Evolutionary conservation across 2,113 vertebrate species (phyloP).

Genomic region (Apodemus speciosus): DNA sequence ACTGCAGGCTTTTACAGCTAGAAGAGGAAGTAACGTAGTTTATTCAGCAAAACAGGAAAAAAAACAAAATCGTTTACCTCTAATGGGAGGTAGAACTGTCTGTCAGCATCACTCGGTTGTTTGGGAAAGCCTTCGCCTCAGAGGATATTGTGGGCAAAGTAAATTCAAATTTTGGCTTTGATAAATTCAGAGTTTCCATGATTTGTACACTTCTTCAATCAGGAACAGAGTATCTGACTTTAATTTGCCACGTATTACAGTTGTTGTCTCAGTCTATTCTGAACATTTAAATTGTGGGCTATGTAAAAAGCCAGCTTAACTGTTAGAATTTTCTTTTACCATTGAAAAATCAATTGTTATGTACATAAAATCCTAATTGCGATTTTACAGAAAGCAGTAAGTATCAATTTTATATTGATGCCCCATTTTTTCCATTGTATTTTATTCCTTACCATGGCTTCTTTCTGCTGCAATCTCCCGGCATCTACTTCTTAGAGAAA

Average conservation of each 20-base stretch:
- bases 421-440: background rate
- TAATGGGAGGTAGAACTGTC: slow-evolving; percentile 61
- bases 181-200: slow-evolving; percentile 75
- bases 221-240: slow-evolving; percentile 64
- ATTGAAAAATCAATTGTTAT: slow-evolving; percentile 8
- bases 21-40: slow-evolving; percentile 76
- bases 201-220: slow-evolving; percentile 67
- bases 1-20: background rate
- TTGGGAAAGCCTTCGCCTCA: slow-evolving; percentile 50
- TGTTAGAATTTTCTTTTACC: slow-evolving; percentile 22
- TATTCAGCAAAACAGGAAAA: slow-evolving; percentile 71
- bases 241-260: slow-evolving; percentile 56
- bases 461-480: background rate
- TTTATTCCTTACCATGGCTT: slow-evolving; percentile 52
- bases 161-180: slow-evolving; percentile 66
- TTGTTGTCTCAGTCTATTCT: slow-evolving; percentile 47
- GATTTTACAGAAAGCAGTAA: slow-evolving; percentile 21
- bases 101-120: slow-evolving; percentile 59
- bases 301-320: slow-evolving; percentile 29
- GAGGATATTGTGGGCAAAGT: slow-evolving; percentile 63
- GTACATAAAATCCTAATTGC: background rate
- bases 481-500: background rate
- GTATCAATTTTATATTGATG: background rate
- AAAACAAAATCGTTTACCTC: slow-evolving; percentile 62
- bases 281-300: slow-evolving; percentile 51